Evolutionary conservation across 2,113 vertebrate species (phyloP).

Genomic region (Leptobrachium ailaonicum): DNA sequence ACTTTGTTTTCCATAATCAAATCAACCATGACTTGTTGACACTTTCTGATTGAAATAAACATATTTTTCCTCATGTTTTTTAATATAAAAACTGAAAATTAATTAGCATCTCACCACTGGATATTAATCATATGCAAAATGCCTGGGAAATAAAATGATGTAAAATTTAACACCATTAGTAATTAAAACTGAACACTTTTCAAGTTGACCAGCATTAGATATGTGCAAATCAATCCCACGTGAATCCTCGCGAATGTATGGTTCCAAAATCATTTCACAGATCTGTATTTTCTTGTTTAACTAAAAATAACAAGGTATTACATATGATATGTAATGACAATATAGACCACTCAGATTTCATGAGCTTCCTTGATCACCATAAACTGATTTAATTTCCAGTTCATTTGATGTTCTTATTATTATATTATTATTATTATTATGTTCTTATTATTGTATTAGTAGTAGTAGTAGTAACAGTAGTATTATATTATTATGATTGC

Average conservation of each 20-base stretch:
- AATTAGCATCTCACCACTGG: slow-evolving; percentile 40
- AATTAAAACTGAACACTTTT: slow-evolving; percentile 45
- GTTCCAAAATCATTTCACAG: too few relatives aligned
- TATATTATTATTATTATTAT: too few relatives aligned
- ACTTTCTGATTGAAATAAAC: slow-evolving; percentile 17
- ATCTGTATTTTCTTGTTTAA: too few relatives aligned
- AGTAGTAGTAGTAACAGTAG: too few relatives aligned
- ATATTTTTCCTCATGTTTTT: slow-evolving; percentile 24
- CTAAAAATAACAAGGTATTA: too few relatives aligned
- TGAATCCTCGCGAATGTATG: not conserved
- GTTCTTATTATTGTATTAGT: too few relatives aligned
- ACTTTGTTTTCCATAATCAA: not conserved
- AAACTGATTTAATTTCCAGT: too few relatives aligned
- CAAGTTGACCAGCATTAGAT: slow-evolving; percentile 34
- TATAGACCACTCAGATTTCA: too few relatives aligned
- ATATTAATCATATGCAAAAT: slow-evolving; percentile 43
- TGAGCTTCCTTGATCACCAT: too few relatives aligned
- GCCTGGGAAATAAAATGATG: slow-evolving; percentile 24
- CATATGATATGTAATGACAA: too few relatives aligned
- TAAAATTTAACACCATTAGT: slow-evolving; percentile 34
- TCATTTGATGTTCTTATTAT: too few relatives aligned
- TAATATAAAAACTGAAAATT: slow-evolving; percentile 37
- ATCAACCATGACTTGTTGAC: slow-evolving; percentile 24
- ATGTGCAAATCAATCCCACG: slow-evolving; percentile 28
- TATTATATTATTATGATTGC: too few relatives aligned